phyloP scores from a whole-genome alignment of 2,797 vertebrate genomes.

The Epinephelus awoara region DNA sequence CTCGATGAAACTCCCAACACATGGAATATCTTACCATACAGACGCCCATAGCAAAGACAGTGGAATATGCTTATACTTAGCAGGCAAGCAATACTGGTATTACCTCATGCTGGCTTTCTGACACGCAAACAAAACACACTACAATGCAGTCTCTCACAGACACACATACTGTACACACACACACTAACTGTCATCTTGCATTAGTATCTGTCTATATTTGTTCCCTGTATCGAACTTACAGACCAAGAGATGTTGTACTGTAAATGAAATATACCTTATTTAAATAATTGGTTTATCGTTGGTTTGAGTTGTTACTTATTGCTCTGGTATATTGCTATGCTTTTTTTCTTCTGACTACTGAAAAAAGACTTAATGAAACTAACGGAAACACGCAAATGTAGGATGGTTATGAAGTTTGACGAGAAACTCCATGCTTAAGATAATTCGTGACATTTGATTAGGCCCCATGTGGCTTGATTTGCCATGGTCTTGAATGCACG shows the following conservation, averaged over 20 bases:
- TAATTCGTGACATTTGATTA: conserved; percentile 56
- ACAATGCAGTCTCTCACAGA: conserved; percentile 6
- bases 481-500: conserved; percentile 39
- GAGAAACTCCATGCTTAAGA: conserved; percentile 26
- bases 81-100: conserved; percentile 48
- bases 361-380: conserved; percentile 7
- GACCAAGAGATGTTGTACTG: neutral
- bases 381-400: conserved; percentile 26
- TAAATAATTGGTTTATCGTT: neutral
- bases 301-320: neutral
- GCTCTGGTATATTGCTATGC: neutral
- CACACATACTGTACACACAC: neutral
- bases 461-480: conserved; percentile 45
- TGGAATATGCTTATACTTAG: conserved; percentile 56
- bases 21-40: conserved; percentile 62
- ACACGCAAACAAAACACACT: conserved; percentile 32
- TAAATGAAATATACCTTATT: neutral
- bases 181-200: neutral
- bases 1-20: conserved; percentile 53
- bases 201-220: neutral
- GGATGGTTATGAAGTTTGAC: conserved; percentile 36
- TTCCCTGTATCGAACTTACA: neutral
- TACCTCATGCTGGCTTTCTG: conserved; percentile 58
- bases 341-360: neutral
- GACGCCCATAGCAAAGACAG: conserved; percentile 49